phyloP scores from a whole-genome alignment of 2,113 vertebrate genomes.

The Cricetomys ansorgei region DNA sequence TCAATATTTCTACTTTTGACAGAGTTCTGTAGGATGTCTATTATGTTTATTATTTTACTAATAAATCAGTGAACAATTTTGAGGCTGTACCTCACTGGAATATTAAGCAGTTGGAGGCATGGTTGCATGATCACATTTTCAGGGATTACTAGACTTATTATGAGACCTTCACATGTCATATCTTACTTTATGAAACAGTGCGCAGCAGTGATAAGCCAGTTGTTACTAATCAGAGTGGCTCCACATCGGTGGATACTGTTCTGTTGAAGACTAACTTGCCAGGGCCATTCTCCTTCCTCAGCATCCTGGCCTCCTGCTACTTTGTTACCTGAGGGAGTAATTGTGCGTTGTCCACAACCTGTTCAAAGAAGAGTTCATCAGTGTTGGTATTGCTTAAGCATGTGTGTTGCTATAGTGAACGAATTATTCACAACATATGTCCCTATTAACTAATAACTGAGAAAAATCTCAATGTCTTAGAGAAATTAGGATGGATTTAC shows the following conservation, averaged over 20 bases:
- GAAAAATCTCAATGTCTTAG: slow-evolving; percentile 4
- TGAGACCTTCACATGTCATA: background rate
- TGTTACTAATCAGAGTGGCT: slow-evolving; percentile 92
- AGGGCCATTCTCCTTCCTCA: slow-evolving; percentile 91
- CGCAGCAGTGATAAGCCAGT: slow-evolving; percentile 94
- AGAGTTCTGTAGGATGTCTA: background rate
- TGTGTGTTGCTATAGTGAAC: background rate
- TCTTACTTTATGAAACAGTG: slow-evolving; percentile 92
- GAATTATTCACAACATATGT: background rate
- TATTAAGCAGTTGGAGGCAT: background rate
- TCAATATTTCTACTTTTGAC: background rate
- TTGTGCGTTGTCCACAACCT: slow-evolving; percentile 86
- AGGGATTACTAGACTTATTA: background rate
- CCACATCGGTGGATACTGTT: slow-evolving; percentile 91
- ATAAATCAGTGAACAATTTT: background rate
- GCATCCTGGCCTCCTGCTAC: slow-evolving; percentile 91
- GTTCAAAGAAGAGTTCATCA: slow-evolving; percentile 68
- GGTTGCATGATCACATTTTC: background rate
- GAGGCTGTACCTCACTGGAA: background rate
- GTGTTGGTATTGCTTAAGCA: background rate
- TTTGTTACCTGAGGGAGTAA: slow-evolving; percentile 78
- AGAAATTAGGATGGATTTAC: background rate
- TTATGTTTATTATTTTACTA: background rate
- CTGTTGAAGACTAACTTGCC: slow-evolving; percentile 95
- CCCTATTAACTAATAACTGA: slow-evolving; percentile 6